Evolutionary conservation across 2,113 vertebrate species (phyloP).

Genomic region (Rynchops niger): DNA sequence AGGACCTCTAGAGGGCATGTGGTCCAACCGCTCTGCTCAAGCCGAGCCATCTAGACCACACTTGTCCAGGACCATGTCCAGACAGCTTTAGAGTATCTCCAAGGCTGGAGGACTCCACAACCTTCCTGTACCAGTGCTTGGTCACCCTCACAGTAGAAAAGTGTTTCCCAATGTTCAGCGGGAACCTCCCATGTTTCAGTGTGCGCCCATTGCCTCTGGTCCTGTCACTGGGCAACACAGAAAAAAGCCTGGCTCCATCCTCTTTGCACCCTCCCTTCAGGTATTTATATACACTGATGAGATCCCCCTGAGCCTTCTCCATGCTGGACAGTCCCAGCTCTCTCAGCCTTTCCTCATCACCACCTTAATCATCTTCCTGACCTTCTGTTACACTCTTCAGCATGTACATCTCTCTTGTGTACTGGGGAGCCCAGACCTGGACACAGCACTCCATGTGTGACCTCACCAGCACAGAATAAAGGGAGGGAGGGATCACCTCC

Average conservation of each 20-base stretch:
- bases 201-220: not conserved
- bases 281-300: not conserved
- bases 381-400: not conserved
- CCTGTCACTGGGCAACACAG: not conserved
- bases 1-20: not conserved
- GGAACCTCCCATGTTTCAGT: not conserved
- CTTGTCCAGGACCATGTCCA: accelerated
- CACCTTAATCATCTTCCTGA: not conserved
- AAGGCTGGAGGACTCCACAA: not conserved
- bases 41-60: not conserved
- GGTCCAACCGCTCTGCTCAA: not conserved
- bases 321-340: not conserved
- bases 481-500: no score
- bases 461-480: no score
- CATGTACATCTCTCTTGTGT: not conserved
- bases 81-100: accelerated
- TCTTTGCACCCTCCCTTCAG: not conserved
- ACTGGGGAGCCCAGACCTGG: no score
- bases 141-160: not conserved
- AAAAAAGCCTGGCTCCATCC: no score
- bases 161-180: not conserved
- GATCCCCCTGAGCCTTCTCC: not conserved
- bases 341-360: not conserved
- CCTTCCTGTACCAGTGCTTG: not conserved
- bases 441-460: no score